These are phyloP conservation scores for Drosophila leontia DNA, from an alignment of 1,140 invertebrate genomes.

Conservation along the genomic window DNA sequence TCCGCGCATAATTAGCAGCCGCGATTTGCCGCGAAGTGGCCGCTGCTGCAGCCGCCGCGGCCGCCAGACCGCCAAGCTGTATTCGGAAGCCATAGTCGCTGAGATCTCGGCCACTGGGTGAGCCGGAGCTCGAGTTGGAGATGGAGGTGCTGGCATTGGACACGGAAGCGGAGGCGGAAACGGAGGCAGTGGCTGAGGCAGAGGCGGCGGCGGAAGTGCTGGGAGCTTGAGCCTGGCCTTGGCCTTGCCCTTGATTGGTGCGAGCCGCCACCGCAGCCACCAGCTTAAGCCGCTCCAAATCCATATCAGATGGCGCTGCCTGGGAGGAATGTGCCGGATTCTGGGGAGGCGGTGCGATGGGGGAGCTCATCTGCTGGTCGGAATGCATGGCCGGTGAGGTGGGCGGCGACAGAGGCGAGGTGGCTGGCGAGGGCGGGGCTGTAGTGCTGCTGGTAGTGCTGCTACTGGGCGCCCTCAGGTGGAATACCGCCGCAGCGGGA, in stretches of 20 bases:
- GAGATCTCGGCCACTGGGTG: conserved; percentile 72
- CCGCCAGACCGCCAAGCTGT: conserved; percentile 82
- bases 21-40: conserved; percentile 80
- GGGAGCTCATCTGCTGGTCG: conserved; percentile 53
- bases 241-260: conserved; percentile 27
- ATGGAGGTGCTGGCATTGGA: conserved; percentile 43
- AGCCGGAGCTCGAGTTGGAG: conserved; percentile 52
- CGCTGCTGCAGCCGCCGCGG: conserved; percentile 78
- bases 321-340: conserved; percentile 53
- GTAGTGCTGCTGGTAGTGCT: conserved; percentile 39
- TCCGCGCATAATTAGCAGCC: conserved; percentile 80
- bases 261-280: conserved; percentile 75
- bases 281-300: conserved; percentile 83
- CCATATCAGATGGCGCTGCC: conserved; percentile 63
- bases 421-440: conserved; percentile 72
- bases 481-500: conserved; percentile 56
- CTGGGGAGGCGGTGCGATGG: conserved; percentile 43
- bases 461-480: conserved; percentile 58
- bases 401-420: conserved; percentile 78
- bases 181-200: conserved; percentile 7
- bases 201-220: conserved; percentile 40
- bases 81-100: conserved; percentile 85
- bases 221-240: conserved; percentile 30
- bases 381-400: conserved; percentile 69
- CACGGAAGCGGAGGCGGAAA: conserved; percentile 24